These are phyloP conservation scores for Scleropages formosus DNA, from an alignment of 2,797 vertebrate genomes.

Conservation along the genomic window DNA sequence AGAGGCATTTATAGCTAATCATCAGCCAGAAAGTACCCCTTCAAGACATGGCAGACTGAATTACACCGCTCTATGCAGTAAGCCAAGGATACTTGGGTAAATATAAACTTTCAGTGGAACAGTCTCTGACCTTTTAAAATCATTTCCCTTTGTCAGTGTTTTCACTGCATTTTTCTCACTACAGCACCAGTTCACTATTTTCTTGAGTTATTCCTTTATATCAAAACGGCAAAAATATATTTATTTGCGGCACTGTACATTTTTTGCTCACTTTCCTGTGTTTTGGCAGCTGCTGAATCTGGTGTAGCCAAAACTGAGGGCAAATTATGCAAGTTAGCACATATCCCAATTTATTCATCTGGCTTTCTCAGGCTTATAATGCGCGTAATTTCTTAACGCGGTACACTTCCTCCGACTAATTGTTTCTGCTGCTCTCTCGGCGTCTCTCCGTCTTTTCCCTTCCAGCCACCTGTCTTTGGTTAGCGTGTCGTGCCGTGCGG, in stretches of 20 bases:
- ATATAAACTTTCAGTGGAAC: no score
- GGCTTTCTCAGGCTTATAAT: background rate
- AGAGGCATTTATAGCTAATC: background rate
- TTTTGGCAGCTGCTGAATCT: background rate
- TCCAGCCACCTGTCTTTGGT: slow-evolving; percentile 12
- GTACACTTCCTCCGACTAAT: background rate
- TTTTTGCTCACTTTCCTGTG: no score
- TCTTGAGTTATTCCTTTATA: background rate
- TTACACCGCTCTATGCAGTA: background rate
- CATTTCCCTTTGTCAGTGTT: no score
- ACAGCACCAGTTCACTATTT: background rate
- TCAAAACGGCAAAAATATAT: background rate
- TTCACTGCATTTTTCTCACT: no score
- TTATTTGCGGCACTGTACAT: background rate
- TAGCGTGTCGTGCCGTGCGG: background rate
- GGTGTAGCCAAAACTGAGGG: background rate
- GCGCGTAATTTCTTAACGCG: background rate
- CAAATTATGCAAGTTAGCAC: background rate
- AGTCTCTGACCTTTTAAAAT: no score
- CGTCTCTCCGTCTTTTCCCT: background rate
- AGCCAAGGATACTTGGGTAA: no score
- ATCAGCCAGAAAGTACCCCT: background rate
- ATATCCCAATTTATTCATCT: background rate
- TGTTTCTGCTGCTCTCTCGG: slow-evolving; percentile 3
- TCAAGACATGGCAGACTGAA: background rate